Conservation (phyloP, 2,888 invertebrate genomes). For the Stenichneumon culpator region DNA sequence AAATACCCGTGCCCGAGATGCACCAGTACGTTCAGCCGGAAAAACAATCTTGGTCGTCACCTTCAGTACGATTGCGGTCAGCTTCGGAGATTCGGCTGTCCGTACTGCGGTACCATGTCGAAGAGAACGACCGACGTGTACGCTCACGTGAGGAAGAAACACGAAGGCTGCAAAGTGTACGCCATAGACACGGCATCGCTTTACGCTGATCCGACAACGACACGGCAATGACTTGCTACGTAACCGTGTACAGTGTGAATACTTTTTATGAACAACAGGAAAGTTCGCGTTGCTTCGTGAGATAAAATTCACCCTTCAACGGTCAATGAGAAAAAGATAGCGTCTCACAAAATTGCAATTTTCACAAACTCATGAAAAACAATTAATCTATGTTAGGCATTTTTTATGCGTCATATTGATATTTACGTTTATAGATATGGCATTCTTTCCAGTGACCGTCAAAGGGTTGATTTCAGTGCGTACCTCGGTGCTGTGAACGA, state of each 20-base stretch:
- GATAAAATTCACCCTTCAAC: not conserved
- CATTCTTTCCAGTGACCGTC: not conserved
- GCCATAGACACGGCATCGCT: constrained; percentile 38
- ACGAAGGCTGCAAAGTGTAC: constrained; percentile 61
- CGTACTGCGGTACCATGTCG: constrained; percentile 64
- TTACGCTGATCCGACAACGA: constrained; percentile 12
- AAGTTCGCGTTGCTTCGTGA: not conserved
- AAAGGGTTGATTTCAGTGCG: no score
- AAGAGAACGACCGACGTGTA: constrained; percentile 88
- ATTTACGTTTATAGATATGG: not conserved
- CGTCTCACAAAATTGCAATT: no score
- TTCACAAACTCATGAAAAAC: no score
- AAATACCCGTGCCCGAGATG: constrained; percentile 53
- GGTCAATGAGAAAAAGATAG: no score
- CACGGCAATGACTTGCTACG: not conserved
- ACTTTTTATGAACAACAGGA: not conserved
- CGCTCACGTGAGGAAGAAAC: constrained; percentile 90
- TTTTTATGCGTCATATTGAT: not conserved
- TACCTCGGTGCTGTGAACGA: no score
- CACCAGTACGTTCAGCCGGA: constrained; percentile 41
- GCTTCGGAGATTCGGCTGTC: constrained; percentile 73
- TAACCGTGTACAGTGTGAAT: not conserved
- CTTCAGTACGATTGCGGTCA: constrained; percentile 73
- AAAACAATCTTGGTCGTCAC: constrained; percentile 57
- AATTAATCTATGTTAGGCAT: no score